Conservation (phyloP, 2,888 invertebrate genomes). For the Cinara cedri region DNA sequence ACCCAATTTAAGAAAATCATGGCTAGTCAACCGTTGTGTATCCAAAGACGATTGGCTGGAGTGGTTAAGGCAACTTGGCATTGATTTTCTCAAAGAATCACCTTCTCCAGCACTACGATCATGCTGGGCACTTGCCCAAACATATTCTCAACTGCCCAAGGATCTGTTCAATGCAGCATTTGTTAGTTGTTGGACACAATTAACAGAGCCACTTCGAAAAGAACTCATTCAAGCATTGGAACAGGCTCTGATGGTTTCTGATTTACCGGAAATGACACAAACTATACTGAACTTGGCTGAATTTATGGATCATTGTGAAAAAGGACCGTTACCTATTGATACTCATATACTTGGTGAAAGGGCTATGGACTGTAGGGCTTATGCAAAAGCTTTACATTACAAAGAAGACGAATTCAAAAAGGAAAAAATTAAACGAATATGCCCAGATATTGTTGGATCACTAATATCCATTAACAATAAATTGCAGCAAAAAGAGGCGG, state of each 20-base stretch:
- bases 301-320: constrained; percentile 99
- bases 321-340: constrained; percentile 88
- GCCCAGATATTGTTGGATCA: constrained; percentile 72
- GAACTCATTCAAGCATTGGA: constrained; percentile 86
- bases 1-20: constrained; percentile 83
- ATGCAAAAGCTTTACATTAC: constrained; percentile 84
- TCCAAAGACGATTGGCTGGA: constrained; percentile 99
- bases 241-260: constrained; percentile 88
- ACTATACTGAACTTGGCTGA: constrained; percentile 96
- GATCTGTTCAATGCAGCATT: constrained; percentile 98
- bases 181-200: constrained; percentile 98
- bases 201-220: constrained; percentile 78
- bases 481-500: constrained; percentile 96
- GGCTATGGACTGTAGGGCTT: constrained; percentile 90
- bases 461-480: constrained; percentile 97
- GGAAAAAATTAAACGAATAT: constrained; percentile 79
- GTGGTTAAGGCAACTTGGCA: constrained; percentile 90
- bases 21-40: constrained; percentile 89
- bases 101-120: constrained; percentile 93
- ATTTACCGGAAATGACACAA: constrained; percentile 94
- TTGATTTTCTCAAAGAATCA: constrained; percentile 92
- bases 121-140: constrained; percentile 89
- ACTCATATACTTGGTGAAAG: constrained; percentile 86
- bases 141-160: constrained; percentile 88
- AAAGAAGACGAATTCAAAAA: constrained; percentile 93